phyloP scores from a whole-genome alignment of 2,113 vertebrate species.

The Serinus canaria region DNA sequence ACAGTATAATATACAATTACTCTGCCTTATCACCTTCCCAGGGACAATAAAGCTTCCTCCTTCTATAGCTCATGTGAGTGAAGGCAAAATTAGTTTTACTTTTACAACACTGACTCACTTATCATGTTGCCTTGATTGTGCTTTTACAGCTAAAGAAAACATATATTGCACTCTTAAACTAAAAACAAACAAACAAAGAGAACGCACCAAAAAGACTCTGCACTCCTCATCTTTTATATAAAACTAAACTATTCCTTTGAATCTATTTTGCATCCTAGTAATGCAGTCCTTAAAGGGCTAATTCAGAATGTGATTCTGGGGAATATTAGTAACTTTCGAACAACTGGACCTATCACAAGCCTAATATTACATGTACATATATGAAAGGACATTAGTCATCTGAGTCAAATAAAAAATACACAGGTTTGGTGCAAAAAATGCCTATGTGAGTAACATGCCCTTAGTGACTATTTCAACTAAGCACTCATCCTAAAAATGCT shows the following conservation, averaged over 20 bases:
- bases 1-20: slow-evolving; percentile 99
- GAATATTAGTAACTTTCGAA: background rate
- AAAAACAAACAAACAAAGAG: slow-evolving; percentile 27
- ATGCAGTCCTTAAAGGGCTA: background rate
- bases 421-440: background rate
- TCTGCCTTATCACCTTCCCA: slow-evolving; percentile 99
- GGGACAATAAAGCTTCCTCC: slow-evolving; percentile 96
- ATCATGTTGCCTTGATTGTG: slow-evolving; percentile 83
- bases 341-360: background rate
- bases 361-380: background rate
- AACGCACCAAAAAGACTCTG: background rate
- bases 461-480: slow-evolving; percentile 22
- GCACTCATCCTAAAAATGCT: slow-evolving; percentile 8
- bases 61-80: slow-evolving; percentile 97
- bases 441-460: background rate
- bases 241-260: slow-evolving; percentile 27
- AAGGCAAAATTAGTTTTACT: slow-evolving; percentile 97
- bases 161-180: slow-evolving; percentile 75
- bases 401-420: slow-evolving; percentile 18
- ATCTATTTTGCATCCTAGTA: slow-evolving; percentile 7
- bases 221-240: slow-evolving; percentile 13
- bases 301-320: background rate
- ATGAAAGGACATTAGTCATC: background rate
- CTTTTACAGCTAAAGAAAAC: slow-evolving; percentile 82
- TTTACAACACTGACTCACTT: slow-evolving; percentile 91